Evolutionary conservation across 2,797 vertebrate species (phyloP), one percentile per base, ranked within the genome.

Genomic region (Fratercula arctica): DNA sequence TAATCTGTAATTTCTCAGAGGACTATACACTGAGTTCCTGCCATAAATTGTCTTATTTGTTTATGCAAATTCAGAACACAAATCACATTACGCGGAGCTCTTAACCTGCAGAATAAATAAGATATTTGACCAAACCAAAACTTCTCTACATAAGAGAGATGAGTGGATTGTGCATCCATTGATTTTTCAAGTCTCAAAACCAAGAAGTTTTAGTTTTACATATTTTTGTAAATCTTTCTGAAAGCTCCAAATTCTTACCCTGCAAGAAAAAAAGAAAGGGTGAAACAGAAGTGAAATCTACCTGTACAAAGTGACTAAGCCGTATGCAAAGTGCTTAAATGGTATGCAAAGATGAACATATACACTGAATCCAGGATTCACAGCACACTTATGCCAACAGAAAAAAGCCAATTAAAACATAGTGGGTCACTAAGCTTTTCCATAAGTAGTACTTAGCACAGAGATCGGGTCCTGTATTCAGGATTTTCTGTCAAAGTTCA

Each of bases 51-150:
- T 68, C 33, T 41, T 33, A 57, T 37, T 35, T 57, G 13, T 59
- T 95, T 87, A 96, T 45, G 51, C 37, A 81, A 86, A 74, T 63
- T 82, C 59, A 78, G 57, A 90, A 93, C 45, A 95, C 45, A 87
- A 85, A 80, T 39, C 24, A 43, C 14, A 56, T 63, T 63, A 57
- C 4, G 28, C 15, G 9, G 12, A 72, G 17, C 33, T 86, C 48
- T 75, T 84, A 59, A 63, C 7, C 37, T 69, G 53, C 14, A 82
- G 20, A 84, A 83, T 35, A 73, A 79, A 20, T 23, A 64, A 82
- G 26, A 7, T 33, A 60, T 39, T 81, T 84, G 75, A 78, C 33
- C 41, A 80, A 80, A 51, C 4, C 29, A 61, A 72, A 46, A 37
- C 6, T 67, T 70, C 18, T 35, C n/a, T 51, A 21, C 11, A 33